phyloP scores from a whole-genome alignment of 2,797 vertebrate species.

The Pipistrellus pipistrellus region DNA sequence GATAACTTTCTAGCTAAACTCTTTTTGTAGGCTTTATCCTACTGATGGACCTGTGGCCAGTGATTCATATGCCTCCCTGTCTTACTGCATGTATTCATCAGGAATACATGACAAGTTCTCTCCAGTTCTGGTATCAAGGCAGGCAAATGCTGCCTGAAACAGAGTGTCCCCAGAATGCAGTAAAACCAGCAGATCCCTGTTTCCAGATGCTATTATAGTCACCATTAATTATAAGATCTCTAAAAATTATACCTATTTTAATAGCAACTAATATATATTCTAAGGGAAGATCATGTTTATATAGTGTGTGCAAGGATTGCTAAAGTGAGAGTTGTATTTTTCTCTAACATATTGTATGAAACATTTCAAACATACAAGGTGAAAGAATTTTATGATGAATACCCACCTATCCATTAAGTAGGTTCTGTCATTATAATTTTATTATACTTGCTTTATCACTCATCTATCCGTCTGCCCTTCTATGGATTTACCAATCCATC shows the following conservation, averaged over 20 bases:
- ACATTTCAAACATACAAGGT: constrained; percentile 43
- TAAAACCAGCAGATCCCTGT: not conserved
- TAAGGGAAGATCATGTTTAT: constrained; percentile 52
- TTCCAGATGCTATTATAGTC: constrained; percentile 6
- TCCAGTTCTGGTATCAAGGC: not conserved
- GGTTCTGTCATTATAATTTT: constrained; percentile 45
- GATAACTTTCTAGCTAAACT: constrained; percentile 38
- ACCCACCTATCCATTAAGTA: not conserved
- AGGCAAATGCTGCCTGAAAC: constrained; percentile 26
- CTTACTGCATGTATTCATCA: constrained; percentile 24
- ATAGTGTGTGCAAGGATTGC: not conserved
- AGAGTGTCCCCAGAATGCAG: constrained; percentile 26
- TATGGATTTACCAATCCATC: not conserved
- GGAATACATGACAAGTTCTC: not conserved
- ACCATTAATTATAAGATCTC: constrained; percentile 13
- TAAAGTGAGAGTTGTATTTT: constrained; percentile 37
- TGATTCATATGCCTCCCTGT: not conserved
- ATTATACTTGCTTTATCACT: constrained; percentile 40
- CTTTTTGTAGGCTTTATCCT: constrained; percentile 31
- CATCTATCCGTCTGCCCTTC: not conserved
- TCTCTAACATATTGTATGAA: constrained; percentile 48
- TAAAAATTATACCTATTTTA: constrained; percentile 52
- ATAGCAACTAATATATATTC: constrained; percentile 37
- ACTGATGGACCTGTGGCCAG: not conserved
- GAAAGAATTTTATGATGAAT: constrained; percentile 34